Evolutionary conservation across 2,888 invertebrate species (phyloP).

Genomic region (Netelia melanura): DNA sequence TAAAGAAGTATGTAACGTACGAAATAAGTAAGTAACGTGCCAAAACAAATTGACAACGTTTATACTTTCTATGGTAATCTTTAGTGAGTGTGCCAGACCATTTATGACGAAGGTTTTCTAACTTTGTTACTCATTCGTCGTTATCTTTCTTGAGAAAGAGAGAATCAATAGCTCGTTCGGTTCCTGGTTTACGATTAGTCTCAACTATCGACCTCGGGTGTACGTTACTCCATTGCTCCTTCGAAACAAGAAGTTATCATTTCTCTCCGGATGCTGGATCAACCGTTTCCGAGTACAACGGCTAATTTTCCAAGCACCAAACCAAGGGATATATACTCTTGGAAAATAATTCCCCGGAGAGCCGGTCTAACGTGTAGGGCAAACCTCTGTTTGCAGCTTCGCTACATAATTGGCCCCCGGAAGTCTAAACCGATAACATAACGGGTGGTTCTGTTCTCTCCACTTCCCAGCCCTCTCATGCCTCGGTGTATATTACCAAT

Average conservation of each 20-base stretch:
- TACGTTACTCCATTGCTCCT: neutral
- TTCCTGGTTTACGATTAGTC: constrained; percentile 54
- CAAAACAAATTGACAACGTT: constrained; percentile 52
- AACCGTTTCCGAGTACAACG: constrained; percentile 50
- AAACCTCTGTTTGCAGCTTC: constrained; percentile 19
- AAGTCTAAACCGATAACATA: constrained; percentile 50
- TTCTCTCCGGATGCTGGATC: constrained; percentile 51
- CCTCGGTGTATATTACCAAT: neutral
- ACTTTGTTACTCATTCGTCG: neutral
- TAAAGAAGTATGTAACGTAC: constrained; percentile 35
- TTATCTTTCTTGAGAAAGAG: neutral
- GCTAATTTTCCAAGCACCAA: constrained; percentile 53
- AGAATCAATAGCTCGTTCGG: neutral
- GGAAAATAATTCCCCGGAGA: constrained; percentile 5
- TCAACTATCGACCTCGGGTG: constrained; percentile 58
- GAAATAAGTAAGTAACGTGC: constrained; percentile 45
- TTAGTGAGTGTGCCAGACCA: neutral
- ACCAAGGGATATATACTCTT: constrained; percentile 10
- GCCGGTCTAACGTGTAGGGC: constrained; percentile 21
- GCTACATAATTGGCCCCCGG: constrained; percentile 44
- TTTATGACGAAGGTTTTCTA: neutral
- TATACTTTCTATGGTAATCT: constrained; percentile 1
- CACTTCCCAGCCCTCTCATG: neutral
- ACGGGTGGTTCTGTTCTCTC: constrained; percentile 26
- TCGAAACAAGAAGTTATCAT: constrained; percentile 29